These are phyloP conservation scores for Sarotherodon lohbergeri DNA, from an alignment of 2,113 vertebrate genomes.

Conservation along the genomic window DNA sequence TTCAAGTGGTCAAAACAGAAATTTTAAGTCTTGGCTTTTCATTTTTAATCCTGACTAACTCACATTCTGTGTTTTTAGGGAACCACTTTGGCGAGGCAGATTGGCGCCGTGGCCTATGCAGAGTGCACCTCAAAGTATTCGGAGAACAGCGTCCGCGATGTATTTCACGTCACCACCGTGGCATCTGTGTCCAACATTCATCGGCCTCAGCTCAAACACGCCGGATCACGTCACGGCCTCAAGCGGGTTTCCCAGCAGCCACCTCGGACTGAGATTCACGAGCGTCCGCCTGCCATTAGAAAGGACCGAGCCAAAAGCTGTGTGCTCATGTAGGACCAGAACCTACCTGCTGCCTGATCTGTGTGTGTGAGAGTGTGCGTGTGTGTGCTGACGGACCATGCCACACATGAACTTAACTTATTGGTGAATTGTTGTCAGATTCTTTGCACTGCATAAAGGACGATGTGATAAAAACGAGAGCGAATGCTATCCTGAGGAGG, in stretches of 20 bases:
- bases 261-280: slow-evolving; percentile 79
- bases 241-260: slow-evolving; percentile 85
- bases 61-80: slow-evolving; percentile 67
- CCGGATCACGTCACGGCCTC: slow-evolving; percentile 80
- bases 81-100: slow-evolving; percentile 82
- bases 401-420: slow-evolving; percentile 57
- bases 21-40: background rate
- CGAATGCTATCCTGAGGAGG: slow-evolving; percentile 10
- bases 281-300: slow-evolving; percentile 74
- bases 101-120: slow-evolving; percentile 87
- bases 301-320: slow-evolving; percentile 95
- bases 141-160: slow-evolving; percentile 91
- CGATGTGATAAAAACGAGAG: slow-evolving; percentile 15
- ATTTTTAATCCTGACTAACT: background rate
- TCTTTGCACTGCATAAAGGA: slow-evolving; percentile 56
- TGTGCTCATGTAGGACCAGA: slow-evolving; percentile 82
- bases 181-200: slow-evolving; percentile 78
- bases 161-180: slow-evolving; percentile 89
- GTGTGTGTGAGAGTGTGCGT: background rate
- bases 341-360: background rate
- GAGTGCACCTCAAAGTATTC: slow-evolving; percentile 92
- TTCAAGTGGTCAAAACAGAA: background rate
- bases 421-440: slow-evolving; percentile 47
- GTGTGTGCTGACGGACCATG: background rate
- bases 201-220: slow-evolving; percentile 77